Evolutionary conservation across 1,140 invertebrate species (phyloP).

Genomic region (Zeugodacus cucurbitae): DNA sequence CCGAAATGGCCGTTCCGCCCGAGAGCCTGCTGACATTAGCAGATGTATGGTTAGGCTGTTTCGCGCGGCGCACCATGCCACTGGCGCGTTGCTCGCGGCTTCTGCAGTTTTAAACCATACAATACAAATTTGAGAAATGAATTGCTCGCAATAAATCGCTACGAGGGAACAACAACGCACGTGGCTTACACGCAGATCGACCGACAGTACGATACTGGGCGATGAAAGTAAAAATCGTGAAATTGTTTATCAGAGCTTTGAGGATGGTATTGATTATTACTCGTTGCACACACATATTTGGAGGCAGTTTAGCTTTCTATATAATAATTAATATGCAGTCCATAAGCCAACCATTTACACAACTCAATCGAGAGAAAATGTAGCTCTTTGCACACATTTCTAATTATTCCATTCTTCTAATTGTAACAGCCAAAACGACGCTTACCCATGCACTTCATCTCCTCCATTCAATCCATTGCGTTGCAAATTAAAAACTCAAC

Average conservation of each 20-base stretch:
- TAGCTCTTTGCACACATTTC: too few relatives aligned
- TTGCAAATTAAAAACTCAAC: neutral
- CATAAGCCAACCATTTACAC: too few relatives aligned
- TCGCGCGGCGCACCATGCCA: neutral
- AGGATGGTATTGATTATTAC: too few relatives aligned
- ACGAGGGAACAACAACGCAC: neutral
- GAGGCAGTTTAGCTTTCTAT: too few relatives aligned
- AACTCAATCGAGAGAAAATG: too few relatives aligned
- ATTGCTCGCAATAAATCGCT: conserved; percentile 11
- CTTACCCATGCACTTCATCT: neutral
- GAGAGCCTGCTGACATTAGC: neutral
- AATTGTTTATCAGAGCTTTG: neutral
- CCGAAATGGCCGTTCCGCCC: neutral
- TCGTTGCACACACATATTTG: too few relatives aligned
- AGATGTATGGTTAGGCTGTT: neutral
- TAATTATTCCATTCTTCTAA: too few relatives aligned
- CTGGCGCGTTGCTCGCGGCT: neutral
- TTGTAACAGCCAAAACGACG: too few relatives aligned
- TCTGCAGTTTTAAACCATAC: neutral
- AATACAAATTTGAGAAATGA: conserved; percentile 16
- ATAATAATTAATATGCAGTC: too few relatives aligned
- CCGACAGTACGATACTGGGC: neutral
- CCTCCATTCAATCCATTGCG: neutral
- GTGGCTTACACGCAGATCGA: too few relatives aligned
- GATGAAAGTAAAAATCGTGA: neutral